A percentile compares a stretch with the other conserved stretches of the same genome.
These are phyloP conservation scores for Neodiprion lecontei DNA, from an alignment of 1,140 invertebrate genomes.

Conservation along the genomic window DNA sequence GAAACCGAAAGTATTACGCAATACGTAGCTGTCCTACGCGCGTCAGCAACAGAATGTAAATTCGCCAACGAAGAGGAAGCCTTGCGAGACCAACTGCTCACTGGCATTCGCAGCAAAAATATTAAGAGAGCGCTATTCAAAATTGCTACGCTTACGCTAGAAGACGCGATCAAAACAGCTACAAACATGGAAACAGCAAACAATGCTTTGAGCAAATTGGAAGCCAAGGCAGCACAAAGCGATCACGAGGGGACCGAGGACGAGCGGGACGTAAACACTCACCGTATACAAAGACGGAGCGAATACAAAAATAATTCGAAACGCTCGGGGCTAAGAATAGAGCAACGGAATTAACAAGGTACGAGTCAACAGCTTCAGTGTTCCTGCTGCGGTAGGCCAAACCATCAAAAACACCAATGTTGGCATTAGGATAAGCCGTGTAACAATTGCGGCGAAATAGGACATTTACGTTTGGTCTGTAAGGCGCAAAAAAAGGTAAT, in stretches of 20 bases:
- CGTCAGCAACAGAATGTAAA: conserved; percentile 17
- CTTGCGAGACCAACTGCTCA: conserved; percentile 17
- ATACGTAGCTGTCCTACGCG: conserved; percentile 21
- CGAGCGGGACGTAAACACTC: conserved; percentile 9
- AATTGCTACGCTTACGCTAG: conserved; percentile 19
- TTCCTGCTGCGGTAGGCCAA: conserved; percentile 20
- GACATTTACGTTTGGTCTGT: conserved; percentile 11
- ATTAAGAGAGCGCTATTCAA: conserved; percentile 15
- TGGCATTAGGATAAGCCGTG: conserved; percentile 11
- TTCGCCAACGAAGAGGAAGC: conserved; percentile 19
- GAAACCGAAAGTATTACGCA: conserved; percentile 18
- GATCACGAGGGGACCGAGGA: conserved; percentile 9
- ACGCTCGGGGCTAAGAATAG: neutral
- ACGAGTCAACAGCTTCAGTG: conserved; percentile 14
- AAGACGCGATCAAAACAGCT: conserved; percentile 20
- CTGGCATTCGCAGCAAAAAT: conserved; percentile 11
- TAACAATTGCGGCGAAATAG: conserved; percentile 10
- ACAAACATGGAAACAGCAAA: conserved; percentile 16
- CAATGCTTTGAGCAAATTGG: conserved; percentile 10
- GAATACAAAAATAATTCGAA: neutral
- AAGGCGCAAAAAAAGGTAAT: conserved; percentile 10
- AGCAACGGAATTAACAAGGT: conserved; percentile 11
- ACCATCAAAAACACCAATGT: conserved; percentile 18
- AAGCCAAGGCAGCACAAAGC: conserved; percentile 9
- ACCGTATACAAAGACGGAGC: conserved; percentile 8